Percentiles rank a stretch among this genome's conserved stretches.
phyloP scores from a whole-genome alignment of 2,888 invertebrate species.

The Nymphalis c-album region DNA sequence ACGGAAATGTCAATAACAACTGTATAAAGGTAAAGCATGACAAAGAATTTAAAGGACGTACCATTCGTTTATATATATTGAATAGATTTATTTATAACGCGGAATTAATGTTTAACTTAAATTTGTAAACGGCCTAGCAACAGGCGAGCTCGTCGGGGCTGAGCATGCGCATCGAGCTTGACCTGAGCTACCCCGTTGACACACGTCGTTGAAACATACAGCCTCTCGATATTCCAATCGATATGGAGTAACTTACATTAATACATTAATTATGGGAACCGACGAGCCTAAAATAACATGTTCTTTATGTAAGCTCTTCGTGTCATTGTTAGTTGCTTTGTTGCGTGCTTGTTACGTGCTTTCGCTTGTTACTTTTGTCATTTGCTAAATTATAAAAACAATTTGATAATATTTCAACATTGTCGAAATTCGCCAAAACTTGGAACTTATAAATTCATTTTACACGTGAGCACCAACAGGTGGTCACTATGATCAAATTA shows the following conservation, averaged over 20 bases:
- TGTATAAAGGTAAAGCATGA: no score
- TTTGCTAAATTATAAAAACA: no score
- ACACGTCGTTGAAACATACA: slow-evolving; percentile 1
- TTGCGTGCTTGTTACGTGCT: no score
- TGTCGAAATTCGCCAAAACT: neutral
- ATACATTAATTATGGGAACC: neutral
- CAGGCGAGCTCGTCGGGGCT: slow-evolving; percentile 24
- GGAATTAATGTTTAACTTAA: neutral
- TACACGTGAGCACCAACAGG: slow-evolving; percentile 55
- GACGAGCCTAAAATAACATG: no score
- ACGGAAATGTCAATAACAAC: no score
- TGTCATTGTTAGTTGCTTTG: no score
- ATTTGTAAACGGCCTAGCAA: slow-evolving; percentile 34
- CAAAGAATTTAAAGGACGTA: no score
- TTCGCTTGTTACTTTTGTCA: no score
- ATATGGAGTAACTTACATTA: neutral
- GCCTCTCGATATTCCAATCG: slow-evolving; percentile 9
- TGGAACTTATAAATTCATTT: neutral
- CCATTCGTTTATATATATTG: no score
- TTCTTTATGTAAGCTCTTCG: no score
- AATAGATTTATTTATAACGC: no score
- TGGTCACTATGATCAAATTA: slow-evolving; percentile 42
- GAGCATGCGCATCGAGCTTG: slow-evolving; percentile 34
- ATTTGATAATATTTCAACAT: no score
- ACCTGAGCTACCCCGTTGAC: slow-evolving; percentile 12